Percentiles rank a stretch among this genome's conserved stretches.
These are phyloP conservation scores for Meriones unguiculatus DNA, from an alignment of 2,113 vertebrate species.

Conservation along the genomic window DNA sequence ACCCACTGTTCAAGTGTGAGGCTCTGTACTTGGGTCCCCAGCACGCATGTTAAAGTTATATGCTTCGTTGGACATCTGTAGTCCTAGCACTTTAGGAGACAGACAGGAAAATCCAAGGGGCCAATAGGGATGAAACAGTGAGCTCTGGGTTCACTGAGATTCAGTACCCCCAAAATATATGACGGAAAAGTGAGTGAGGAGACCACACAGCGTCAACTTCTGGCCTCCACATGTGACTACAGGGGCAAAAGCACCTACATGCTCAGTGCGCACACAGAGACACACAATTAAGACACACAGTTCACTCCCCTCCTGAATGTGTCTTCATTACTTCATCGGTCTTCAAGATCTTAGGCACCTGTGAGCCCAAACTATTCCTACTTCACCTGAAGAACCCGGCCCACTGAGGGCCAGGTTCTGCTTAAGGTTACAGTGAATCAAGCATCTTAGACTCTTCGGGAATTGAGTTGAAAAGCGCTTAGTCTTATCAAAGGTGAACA, in stretches of 20 bases:
- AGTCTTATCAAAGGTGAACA: background rate
- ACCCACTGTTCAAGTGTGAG: background rate
- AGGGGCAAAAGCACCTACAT: background rate
- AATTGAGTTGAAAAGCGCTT: background rate
- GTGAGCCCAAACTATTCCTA: background rate
- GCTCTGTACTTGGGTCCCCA: background rate
- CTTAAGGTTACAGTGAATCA: background rate
- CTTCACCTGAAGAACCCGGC: background rate
- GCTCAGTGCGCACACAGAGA: background rate
- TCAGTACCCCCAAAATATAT: background rate
- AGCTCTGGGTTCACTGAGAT: too few relatives aligned
- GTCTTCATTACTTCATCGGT: background rate
- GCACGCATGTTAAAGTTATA: background rate
- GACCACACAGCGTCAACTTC: background rate
- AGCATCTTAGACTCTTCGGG: background rate
- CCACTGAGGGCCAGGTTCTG: background rate
- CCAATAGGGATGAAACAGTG: too few relatives aligned
- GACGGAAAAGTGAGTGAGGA: background rate
- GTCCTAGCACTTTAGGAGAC: background rate
- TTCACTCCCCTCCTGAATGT: background rate
- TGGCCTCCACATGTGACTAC: background rate
- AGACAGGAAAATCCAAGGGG: background rate
- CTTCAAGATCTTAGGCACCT: background rate
- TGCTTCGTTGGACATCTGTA: background rate
- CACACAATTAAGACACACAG: background rate